Evolutionary conservation across 2,113 vertebrate species (phyloP).

Genomic region (Apteryx mantelli): DNA sequence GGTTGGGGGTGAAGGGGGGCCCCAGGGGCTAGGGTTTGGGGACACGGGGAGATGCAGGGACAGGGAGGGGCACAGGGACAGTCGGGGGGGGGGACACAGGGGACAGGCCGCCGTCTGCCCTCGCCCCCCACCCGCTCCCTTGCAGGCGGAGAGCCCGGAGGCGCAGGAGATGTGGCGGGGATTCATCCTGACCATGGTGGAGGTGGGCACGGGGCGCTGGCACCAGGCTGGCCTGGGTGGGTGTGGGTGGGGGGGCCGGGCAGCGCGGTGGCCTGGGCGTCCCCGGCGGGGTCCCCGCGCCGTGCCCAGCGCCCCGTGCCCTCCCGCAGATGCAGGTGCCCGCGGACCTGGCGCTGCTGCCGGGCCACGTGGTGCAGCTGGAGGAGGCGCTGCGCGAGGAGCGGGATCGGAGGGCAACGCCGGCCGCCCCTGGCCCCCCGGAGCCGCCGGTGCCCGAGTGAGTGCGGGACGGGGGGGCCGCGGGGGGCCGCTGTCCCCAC

Average conservation of each 20-base stretch:
- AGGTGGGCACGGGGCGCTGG: conserved; percentile 70
- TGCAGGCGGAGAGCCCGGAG: conserved; percentile 80
- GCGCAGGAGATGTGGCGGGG: conserved; percentile 87
- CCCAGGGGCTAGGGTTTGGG: background rate
- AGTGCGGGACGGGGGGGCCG: background rate
- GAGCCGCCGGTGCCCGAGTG: background rate
- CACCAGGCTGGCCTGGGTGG: background rate
- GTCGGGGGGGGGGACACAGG: background rate
- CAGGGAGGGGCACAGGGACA: background rate
- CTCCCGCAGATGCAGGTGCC: conserved; percentile 79
- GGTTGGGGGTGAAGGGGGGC: background rate
- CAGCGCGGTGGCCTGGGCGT: background rate
- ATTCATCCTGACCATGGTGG: conserved; percentile 78
- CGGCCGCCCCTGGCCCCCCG: background rate
- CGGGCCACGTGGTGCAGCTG: conserved; percentile 83
- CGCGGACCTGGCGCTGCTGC: conserved; percentile 79
- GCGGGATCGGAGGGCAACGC: conserved; percentile 16
- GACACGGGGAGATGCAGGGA: background rate
- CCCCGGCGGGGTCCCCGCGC: too few species aligned
- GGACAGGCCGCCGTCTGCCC: too few species aligned
- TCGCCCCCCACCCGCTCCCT: background rate
- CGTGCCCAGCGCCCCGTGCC: background rate
- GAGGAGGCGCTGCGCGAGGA: conserved; percentile 79
- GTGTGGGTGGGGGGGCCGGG: background rate
- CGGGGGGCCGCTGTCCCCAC: background rate